Percentiles rank a stretch among this genome's conserved stretches.
phyloP scores from a whole-genome alignment of 1,140 invertebrate species.

The Gryllus bimaculatus region DNA sequence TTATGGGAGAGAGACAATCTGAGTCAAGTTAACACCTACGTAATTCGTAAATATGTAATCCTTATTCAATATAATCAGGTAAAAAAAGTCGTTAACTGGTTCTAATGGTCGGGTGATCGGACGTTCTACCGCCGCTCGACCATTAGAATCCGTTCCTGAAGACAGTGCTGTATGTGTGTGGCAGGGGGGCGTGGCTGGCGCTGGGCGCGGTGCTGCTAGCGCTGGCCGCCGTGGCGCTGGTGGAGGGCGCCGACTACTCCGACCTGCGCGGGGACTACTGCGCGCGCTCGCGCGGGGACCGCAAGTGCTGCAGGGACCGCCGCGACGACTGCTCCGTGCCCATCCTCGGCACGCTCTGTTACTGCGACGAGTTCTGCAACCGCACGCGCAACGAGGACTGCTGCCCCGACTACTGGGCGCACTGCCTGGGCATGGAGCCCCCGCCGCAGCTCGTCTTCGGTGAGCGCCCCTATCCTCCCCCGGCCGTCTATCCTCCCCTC shows the following conservation, averaged over 20 bases:
- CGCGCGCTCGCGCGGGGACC: conserved; percentile 27
- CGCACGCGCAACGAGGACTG: conserved; percentile 58
- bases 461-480: background rate
- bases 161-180: no score
- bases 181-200: no score
- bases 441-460: conserved; percentile 22
- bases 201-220: background rate
- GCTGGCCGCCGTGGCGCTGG: background rate
- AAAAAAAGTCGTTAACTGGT: no score
- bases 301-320: conserved; percentile 56
- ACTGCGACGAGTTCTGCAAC: conserved; percentile 90
- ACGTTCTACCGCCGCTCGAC: no score
- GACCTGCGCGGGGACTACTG: conserved; percentile 12
- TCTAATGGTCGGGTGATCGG: no score
- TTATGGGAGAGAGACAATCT: no score
- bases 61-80: no score
- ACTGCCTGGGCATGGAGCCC: conserved; percentile 46
- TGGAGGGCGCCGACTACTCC: conserved; percentile 6
- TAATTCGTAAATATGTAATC: no score
- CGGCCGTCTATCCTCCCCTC: no score
- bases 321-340: conserved; percentile 65
- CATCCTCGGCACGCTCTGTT: conserved; percentile 72
- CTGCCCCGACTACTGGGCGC: conserved; percentile 74
- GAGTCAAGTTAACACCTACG: no score
- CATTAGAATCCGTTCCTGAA: no score